These are phyloP conservation scores for Periophthalmus magnuspinnatus DNA, from an alignment of 2,797 vertebrate species.

Conservation along the genomic window DNA sequence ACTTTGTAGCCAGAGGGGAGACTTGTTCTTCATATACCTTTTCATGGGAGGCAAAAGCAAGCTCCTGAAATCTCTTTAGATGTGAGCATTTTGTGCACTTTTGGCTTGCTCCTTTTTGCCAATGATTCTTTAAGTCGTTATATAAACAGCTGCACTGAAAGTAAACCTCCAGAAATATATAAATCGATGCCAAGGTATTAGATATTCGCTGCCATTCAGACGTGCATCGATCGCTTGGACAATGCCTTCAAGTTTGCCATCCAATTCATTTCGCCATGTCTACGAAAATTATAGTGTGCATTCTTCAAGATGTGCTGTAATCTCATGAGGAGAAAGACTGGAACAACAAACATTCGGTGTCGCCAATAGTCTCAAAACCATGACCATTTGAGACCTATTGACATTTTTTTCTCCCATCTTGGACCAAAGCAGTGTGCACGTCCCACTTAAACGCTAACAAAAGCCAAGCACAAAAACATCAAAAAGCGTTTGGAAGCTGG, in stretches of 20 bases:
- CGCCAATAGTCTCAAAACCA: slow-evolving; percentile 32
- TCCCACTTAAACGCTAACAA: slow-evolving; percentile 32
- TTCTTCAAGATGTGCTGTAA: slow-evolving; percentile 63
- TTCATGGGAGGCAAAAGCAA: slow-evolving; percentile 16
- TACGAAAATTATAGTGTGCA: slow-evolving; percentile 63
- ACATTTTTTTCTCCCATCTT: slow-evolving; percentile 35
- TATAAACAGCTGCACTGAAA: slow-evolving; percentile 26
- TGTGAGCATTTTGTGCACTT: slow-evolving; percentile 33
- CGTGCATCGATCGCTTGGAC: slow-evolving; percentile 47
- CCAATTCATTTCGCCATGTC: slow-evolving; percentile 67
- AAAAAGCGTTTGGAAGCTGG: slow-evolving; percentile 34
- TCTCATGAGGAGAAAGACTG: slow-evolving; percentile 35
- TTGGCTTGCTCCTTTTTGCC: slow-evolving; percentile 44
- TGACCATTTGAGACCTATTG: slow-evolving; percentile 26
- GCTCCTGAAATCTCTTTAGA: not conserved
- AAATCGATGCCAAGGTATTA: slow-evolving; percentile 45
- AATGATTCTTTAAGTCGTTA: slow-evolving; percentile 44
- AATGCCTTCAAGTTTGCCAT: slow-evolving; percentile 53
- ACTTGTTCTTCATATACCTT: slow-evolving; percentile 44
- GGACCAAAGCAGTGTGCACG: slow-evolving; percentile 18
- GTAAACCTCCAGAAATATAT: slow-evolving; percentile 45
- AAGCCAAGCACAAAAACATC: slow-evolving; percentile 11
- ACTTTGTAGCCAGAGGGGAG: slow-evolving; percentile 52
- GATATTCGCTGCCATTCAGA: slow-evolving; percentile 57
- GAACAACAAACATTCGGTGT: slow-evolving; percentile 22